Evolutionary conservation across 2,888 invertebrate genomes (phyloP).

Genomic region (Netelia fuscicornis): DNA sequence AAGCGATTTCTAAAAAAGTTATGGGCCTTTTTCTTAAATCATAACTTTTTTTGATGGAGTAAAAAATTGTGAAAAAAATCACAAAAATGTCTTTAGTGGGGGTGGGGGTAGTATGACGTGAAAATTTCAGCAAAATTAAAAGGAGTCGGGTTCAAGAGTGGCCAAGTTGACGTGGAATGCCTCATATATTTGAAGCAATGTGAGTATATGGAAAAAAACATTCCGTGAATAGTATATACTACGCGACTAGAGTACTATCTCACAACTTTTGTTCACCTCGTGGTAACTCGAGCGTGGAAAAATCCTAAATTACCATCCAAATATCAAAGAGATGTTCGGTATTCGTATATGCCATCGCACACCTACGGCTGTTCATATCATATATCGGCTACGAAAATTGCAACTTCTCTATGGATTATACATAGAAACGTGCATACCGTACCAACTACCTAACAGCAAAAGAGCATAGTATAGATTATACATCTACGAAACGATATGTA

Average conservation of each 20-base stretch:
- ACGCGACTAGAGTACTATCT: not conserved
- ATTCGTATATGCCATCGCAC: slow-evolving; percentile 1
- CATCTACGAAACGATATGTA: slow-evolving; percentile 16
- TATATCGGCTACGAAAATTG: slow-evolving; percentile 14
- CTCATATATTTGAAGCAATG: too few relatives aligned
- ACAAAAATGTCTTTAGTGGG: too few relatives aligned
- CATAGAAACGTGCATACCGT: not conserved
- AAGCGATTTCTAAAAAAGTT: too few relatives aligned
- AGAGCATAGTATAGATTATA: slow-evolving; percentile 17
- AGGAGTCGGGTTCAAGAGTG: too few relatives aligned
- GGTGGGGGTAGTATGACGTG: too few relatives aligned
- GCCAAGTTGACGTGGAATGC: too few relatives aligned
- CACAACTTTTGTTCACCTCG: slow-evolving; percentile 26
- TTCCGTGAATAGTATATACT: not conserved
- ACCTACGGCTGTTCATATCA: not conserved
- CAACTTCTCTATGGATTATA: not conserved
- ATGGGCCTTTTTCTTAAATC: too few relatives aligned
- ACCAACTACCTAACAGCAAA: too few relatives aligned
- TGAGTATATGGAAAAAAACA: too few relatives aligned
- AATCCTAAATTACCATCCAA: slow-evolving; percentile 18
- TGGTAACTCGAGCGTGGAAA: slow-evolving; percentile 13
- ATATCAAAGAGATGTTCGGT: slow-evolving; percentile 22
- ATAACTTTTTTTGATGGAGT: too few relatives aligned
- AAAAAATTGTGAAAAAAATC: too few relatives aligned
- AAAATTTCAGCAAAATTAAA: too few relatives aligned